Conservation (phyloP, 1,140 invertebrate species). For the Radopholus similis region DNA sequence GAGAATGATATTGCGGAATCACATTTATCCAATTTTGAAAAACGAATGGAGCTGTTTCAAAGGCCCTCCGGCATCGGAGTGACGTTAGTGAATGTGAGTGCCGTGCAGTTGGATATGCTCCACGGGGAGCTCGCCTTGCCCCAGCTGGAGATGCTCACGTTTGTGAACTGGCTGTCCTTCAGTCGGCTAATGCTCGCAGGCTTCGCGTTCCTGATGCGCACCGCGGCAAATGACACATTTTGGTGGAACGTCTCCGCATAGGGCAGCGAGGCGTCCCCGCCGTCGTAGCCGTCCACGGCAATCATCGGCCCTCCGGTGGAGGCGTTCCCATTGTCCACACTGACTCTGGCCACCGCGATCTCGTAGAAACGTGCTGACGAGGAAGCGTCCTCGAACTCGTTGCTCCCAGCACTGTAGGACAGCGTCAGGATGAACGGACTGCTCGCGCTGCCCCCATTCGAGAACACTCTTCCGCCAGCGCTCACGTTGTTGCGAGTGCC, state of each 20-base stretch:
- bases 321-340: conserved; percentile 1
- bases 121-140: not conserved
- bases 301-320: not conserved
- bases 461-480: not conserved
- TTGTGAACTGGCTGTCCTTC: conserved; percentile 4
- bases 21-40: too few relatives aligned
- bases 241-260: conserved; percentile 2
- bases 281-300: not conserved
- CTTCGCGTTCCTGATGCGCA: not conserved
- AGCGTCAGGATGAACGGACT: not conserved
- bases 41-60: too few relatives aligned
- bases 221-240: conserved; percentile 5
- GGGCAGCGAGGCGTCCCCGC: not conserved
- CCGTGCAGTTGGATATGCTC: not conserved
- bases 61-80: not conserved
- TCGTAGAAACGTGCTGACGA: not conserved
- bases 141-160: not conserved
- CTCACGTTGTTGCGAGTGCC: not conserved
- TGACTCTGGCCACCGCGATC: not conserved
- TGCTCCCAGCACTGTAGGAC: not conserved
- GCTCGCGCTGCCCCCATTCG: not conserved
- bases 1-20: too few relatives aligned
- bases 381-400: not conserved
- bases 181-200: conserved; percentile 9
- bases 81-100: conserved; percentile 4